Base-by-base conservation (phyloP, 2,797 vertebrate genomes). In the Morus bassanus region DNA sequence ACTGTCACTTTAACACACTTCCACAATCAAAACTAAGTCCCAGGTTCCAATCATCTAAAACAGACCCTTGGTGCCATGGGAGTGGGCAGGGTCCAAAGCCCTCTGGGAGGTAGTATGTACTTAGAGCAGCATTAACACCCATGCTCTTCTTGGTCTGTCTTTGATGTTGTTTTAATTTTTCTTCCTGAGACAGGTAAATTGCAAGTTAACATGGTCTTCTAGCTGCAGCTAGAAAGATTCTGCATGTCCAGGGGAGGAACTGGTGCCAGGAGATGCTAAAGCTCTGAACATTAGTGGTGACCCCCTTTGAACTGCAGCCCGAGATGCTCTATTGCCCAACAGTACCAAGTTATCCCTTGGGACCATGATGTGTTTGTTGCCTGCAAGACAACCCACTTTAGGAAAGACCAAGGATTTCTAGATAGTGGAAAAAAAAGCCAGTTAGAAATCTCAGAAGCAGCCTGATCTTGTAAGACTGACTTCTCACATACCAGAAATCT, bases 101-200 rank as follows among this genome's bases (percentile, higher is more conserved):
- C 59, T 92, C 76, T 85, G 69, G 79, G 64, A 78, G 18, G 23
- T 57, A 39, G 13, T 64, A 25, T 27, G 56, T 64, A 5, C 68
- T 94, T 93, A 91, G 24, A 48, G 64, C 54, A 95, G 41, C 91
- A 92, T 96, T 93, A 95, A 88, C 91, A 77, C 17, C 76, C 88
- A 54, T 86, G 39, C 60, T 97, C 27, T 35, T 73, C 91, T 92
- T 93, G 80, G 28, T 67, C 21, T 69, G 64, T 70, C 39, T 91
- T 91, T 95, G 89, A 93, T 95, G 97, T 95, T 95, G 67, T 91
- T 95, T 93, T 87, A 41, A 81, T 92, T 96, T 97, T 96, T 96
- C 74, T 95, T 92, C 85, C 89, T 6, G 12, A 82, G 63, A 27
- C 28, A 93, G 56, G 69, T 43, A 87, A 95, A 95, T 91, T 89